A percentile compares a stretch with the other conserved stretches of the same genome.
These are phyloP conservation scores for Mactromeris polynyma DNA, from an alignment of 2,888 invertebrate genomes.

Conservation along the genomic window DNA sequence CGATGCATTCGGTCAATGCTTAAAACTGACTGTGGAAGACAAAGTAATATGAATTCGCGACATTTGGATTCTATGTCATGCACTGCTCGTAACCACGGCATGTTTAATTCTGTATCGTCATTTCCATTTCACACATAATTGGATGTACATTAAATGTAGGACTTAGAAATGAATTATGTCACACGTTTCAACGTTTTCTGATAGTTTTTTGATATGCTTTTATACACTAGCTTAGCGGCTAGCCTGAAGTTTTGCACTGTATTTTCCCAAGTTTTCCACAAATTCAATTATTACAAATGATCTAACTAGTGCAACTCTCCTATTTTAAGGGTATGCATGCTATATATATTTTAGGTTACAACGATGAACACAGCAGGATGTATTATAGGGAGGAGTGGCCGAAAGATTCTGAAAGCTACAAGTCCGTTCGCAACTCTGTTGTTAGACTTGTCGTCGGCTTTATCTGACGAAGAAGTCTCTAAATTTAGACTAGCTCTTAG, in stretches of 20 bases:
- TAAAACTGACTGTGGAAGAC: not conserved
- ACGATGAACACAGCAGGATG: not conserved
- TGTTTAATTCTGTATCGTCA: no score
- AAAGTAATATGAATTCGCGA: not conserved
- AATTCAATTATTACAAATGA: no score
- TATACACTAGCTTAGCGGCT: no score
- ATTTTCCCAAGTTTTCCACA: no score
- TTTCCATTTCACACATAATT: no score
- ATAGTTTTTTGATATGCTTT: no score
- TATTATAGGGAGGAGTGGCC: not conserved
- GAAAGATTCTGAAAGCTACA: constrained; percentile 11
- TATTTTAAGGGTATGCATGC: not conserved
- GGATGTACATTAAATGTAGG: no score
- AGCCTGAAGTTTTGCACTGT: no score
- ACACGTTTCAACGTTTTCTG: no score
- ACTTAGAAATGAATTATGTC: no score
- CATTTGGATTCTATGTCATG: not conserved
- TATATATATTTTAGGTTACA: not conserved
- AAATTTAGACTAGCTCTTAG: constrained; percentile 27
- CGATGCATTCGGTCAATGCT: not conserved
- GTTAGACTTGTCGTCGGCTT: constrained; percentile 23
- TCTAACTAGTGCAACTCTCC: no score
- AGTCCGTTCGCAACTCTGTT: constrained; percentile 44
- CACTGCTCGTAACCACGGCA: no score
- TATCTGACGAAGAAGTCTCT: constrained; percentile 29